These are phyloP conservation scores for Eumerus sabulonum DNA, from an alignment of 2,888 invertebrate species.

Conservation along the genomic window DNA sequence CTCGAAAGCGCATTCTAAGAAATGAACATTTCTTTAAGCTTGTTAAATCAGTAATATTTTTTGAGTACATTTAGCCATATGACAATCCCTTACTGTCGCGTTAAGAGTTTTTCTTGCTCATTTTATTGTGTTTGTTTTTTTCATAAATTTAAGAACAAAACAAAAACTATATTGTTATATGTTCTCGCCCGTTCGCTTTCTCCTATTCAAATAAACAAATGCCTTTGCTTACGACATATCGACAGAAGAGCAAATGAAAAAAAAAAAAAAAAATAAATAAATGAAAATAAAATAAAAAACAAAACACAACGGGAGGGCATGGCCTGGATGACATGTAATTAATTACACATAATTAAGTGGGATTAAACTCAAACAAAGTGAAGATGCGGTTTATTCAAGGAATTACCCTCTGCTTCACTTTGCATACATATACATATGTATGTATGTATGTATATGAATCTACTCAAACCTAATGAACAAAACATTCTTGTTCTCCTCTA, in stretches of 20 bases:
- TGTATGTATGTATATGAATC: no score
- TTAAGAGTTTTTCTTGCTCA: conserved; percentile 11
- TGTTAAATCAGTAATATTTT: background rate
- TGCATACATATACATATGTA: no score
- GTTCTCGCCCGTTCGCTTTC: background rate
- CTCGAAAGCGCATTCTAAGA: no score
- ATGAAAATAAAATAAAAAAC: conserved; percentile 34
- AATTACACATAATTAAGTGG: conserved; percentile 71
- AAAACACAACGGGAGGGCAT: conserved; percentile 69
- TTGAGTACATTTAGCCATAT: background rate
- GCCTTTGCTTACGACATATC: conserved; percentile 26
- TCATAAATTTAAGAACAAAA: background rate
- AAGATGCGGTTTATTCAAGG: conserved; percentile 47
- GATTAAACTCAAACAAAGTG: conserved; percentile 69
- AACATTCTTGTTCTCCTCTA: conserved; percentile 12
- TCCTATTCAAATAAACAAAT: conserved; percentile 35
- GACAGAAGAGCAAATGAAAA: conserved; percentile 1
- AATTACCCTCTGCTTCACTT: conserved; percentile 47
- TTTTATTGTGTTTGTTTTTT: conserved; percentile 23
- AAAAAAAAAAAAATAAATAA: conserved; percentile 37
- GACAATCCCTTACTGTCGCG: conserved; percentile 25
- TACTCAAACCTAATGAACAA: background rate
- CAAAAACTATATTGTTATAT: no score
- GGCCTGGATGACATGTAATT: conserved; percentile 71
- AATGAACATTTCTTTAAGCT: background rate